Base-by-base conservation (phyloP, 2,113 vertebrate genomes). In the Ivindomyrus marchei region DNA sequence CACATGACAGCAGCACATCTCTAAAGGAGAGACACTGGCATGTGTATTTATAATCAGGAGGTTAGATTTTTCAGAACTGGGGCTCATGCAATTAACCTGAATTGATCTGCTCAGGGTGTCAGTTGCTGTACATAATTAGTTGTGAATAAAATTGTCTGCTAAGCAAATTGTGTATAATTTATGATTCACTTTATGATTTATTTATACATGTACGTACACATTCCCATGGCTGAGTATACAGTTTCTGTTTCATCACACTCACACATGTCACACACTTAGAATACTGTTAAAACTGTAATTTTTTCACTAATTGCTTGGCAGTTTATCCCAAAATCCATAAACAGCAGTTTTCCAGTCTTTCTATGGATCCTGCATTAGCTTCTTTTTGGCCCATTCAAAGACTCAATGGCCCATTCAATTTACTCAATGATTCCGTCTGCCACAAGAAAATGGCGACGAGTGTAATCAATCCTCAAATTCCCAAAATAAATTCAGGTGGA, bases 141-240 rank as follows among this genome's bases (percentile, higher is more conserved):
- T 87, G 46, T 87, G 85, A 87, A 53, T 87, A 56, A 87, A 53
- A 87, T 49, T 86, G 10, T 47, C n/a, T 53, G 50, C 85, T 87
- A 39, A 87, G n/a, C n/a, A 87, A 87, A 56, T 13, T 31, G 50
- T 87, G 17, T 7, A 87, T 31, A 87, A 36, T n/a, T n/a, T 36
- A 87, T 87, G 56, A n/a, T 53, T 87, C 17, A 17, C 85, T 42
- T 80, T 42, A 80, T 80, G 2, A 19, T 80, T 80, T 42, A 80
- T 80, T 80, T 80, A 80, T 80, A 17, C 74, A 42, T 80, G 74
- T 42, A 80, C 42, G 74, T 80, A 42, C 74, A 80, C 74, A 77
- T 39, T 77, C 70, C 36, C 31, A 80, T 74, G 27, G 62, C 62
- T 31, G 62, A 31, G 27, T 31, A 70, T 27, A 0, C 62, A 70